Evolutionary conservation across 2,113 vertebrate genomes (phyloP), one percentile per base, ranked within the genome.

Genomic region (Holacanthus passer): DNA sequence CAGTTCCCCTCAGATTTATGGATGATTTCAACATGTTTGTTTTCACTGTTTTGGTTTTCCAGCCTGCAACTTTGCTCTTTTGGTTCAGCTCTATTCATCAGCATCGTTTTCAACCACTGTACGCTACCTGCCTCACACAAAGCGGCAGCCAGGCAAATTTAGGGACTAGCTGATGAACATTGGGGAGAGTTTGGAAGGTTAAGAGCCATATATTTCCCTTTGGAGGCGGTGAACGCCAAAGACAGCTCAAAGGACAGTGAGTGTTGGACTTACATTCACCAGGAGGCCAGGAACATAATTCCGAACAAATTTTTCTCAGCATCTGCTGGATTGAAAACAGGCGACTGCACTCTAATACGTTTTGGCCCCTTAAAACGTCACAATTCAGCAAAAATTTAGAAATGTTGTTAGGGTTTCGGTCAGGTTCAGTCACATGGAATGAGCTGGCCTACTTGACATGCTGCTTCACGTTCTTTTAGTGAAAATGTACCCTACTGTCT

Each of bases 41-140:
- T 53, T 41, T 35, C 14, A 72, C 16, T 55, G 39, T 48, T 68
- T 62, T n/a, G 14, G 2, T 55, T 78, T 73, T 77, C 27, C 12
- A 4, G 32, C 5, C 22, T 8, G 35, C 5, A 37, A 68, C 65
- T 55, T 68, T 5, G 53, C 19, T n/a, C 11, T 53, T 87, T 66
- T 41, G 48, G 14, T 66, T 9, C 20, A 58, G 22, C 48, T 32
- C 9, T 32, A 58, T 27, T 47, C 24, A 13, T 63, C 48, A 12
- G 31, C 3, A 2, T 20, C 5, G 3, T 62, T 29, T 48, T 39
- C 3, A 32, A 32, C 17, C 35, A 47, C 3, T n/a, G 32, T 1
- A 16, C 1, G 10, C 69, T 17, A 22, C 35, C 63, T 55, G 41
- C 20, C 9, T 12, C 37, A 35, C 24, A 73, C 12, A 9, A 20